These are phyloP conservation scores for Lamproptera curius DNA, from an alignment of 2,888 invertebrate genomes.

Conservation along the genomic window DNA sequence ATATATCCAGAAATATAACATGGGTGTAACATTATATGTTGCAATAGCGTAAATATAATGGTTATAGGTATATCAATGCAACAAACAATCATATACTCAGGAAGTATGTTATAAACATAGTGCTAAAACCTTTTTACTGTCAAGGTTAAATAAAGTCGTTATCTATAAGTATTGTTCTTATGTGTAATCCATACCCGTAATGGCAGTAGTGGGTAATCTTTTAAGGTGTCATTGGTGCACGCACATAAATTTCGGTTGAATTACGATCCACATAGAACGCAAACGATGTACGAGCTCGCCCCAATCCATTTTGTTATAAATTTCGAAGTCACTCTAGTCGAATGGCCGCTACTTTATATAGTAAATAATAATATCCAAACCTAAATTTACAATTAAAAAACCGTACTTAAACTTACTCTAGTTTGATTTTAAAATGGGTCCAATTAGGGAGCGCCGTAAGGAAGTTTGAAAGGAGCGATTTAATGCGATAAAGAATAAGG, in stretches of 20 bases:
- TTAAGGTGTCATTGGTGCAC: slow-evolving; percentile 70
- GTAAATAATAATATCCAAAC: too few species aligned
- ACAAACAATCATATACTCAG: too few species aligned
- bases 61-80: not conserved
- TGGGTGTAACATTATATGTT: too few species aligned
- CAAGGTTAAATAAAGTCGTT: too few species aligned
- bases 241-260: slow-evolving; percentile 69
- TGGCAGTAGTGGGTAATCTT: slow-evolving; percentile 56
- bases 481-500: not conserved
- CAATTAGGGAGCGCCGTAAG: not conserved
- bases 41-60: not conserved
- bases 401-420: too few species aligned
- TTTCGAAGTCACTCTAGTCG: slow-evolving; percentile 43
- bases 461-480: slow-evolving; percentile 5
- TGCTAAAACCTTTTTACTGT: too few species aligned
- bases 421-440: too few species aligned
- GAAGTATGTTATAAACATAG: too few species aligned
- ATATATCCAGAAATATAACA: too few species aligned
- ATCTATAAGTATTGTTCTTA: too few species aligned
- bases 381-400: too few species aligned
- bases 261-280: slow-evolving; percentile 56
- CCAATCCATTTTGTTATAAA: slow-evolving; percentile 48
- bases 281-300: slow-evolving; percentile 49
- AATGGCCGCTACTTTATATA: slow-evolving; percentile 30
- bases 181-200: too few species aligned